Percentiles rank a stretch among this genome's conserved stretches.
Conservation (phyloP, 2,113 vertebrate genomes). For the Ibidorhyncha struthersii region DNA sequence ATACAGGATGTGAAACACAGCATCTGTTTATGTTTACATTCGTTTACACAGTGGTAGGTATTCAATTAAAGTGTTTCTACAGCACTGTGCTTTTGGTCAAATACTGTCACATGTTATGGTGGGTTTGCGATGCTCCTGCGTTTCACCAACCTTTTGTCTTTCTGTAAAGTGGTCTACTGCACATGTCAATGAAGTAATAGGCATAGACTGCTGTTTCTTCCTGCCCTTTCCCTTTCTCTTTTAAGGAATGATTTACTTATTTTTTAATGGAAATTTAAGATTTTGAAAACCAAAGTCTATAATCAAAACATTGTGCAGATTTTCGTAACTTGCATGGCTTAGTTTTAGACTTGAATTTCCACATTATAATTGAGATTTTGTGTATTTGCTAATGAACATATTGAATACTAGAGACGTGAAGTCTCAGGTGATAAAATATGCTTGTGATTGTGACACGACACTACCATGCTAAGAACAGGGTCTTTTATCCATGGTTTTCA, state of each 20-base stretch:
- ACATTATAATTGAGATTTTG: background rate
- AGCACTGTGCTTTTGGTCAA: background rate
- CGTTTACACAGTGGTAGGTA: background rate
- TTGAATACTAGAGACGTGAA: background rate
- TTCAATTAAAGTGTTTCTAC: background rate
- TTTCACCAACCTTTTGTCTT: background rate
- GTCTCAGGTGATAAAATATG: conserved; percentile 2
- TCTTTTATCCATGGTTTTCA: conserved; percentile 12
- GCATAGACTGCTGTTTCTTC: background rate
- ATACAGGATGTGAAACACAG: background rate
- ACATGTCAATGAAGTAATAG: background rate
- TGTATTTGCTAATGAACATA: background rate
- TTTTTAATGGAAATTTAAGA: background rate
- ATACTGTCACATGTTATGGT: background rate
- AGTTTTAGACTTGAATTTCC: background rate
- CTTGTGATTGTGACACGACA: background rate
- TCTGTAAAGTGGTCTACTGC: background rate
- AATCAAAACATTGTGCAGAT: background rate
- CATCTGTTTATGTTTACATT: background rate
- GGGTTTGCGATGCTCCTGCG: background rate
- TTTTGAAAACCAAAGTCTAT: background rate
- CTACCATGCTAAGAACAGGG: background rate
- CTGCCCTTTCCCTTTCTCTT: background rate
- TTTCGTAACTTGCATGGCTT: background rate
- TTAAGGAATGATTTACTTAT: background rate